These are phyloP conservation scores for Drosophila histrio DNA, from an alignment of 2,888 invertebrate genomes.

Conservation along the genomic window DNA sequence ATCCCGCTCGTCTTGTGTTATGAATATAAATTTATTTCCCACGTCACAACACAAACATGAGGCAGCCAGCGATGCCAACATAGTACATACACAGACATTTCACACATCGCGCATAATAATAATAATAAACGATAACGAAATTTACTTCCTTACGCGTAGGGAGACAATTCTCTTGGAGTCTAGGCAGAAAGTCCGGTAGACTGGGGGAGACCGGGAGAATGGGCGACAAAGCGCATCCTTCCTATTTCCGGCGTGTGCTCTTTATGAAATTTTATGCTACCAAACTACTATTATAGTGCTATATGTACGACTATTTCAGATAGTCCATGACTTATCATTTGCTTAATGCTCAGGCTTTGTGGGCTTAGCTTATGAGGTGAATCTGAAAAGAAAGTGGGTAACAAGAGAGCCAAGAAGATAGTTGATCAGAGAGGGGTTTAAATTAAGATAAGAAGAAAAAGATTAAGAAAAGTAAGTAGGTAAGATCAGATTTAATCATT, in stretches of 20 bases:
- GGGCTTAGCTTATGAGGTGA: neutral
- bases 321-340: constrained; percentile 55
- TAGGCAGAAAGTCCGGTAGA: neutral
- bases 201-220: neutral
- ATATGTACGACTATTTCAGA: neutral
- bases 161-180: constrained; percentile 31
- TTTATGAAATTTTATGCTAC: constrained; percentile 67
- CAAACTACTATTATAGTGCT: constrained; percentile 42
- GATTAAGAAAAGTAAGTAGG: neutral
- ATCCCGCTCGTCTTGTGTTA: constrained; percentile 63
- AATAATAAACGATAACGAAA: constrained; percentile 80
- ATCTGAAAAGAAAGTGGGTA: neutral
- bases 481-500: too few species aligned
- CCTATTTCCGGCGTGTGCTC: constrained; percentile 56
- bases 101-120: constrained; percentile 78
- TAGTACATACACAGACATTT: constrained; percentile 61
- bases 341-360: constrained; percentile 41
- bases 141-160: constrained; percentile 64
- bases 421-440: neutral
- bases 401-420: neutral
- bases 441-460: neutral
- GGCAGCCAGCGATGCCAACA: constrained; percentile 7
- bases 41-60: constrained; percentile 74
- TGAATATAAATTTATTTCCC: constrained; percentile 79
- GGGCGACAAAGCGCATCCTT: constrained; percentile 70